Evolutionary conservation across 1,140 invertebrate genomes (phyloP), one percentile per base, ranked within the genome.

Genomic region (Apocrypta bakeri): DNA sequence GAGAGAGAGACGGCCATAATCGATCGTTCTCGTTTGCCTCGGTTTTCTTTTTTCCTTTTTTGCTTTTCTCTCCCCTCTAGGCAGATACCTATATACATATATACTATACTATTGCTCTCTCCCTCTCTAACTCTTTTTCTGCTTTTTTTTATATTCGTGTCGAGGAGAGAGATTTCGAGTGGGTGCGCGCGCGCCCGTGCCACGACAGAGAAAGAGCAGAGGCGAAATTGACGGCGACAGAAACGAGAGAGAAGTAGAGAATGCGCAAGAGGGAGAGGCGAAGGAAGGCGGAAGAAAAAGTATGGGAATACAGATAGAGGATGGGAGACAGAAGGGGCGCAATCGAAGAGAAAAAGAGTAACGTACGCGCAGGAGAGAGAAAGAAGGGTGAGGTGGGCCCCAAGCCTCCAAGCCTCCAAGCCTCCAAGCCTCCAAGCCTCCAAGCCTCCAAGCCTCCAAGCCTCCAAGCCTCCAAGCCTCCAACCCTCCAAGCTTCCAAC

Each of bases 161-260:
- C 42, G 78, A 79, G 66, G 42, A 79, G 78, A 79, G 78, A 79
- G 78, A 79, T 79, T 79, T 79, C 42, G 40, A 79, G 78, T 71
- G 66, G 42, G 40, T 79, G 66, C 66, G 74, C 56, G 56, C 29
- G 42, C 48, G 48, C 48, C 3, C 33, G 48, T 21, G 40, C 37
- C 66, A 17, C 42, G 42, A 42, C 33, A 72, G 21, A 71, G 69
- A 71, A 56, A 37, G 40, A 48, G 71, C 71, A 71, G 76, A 68
- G 25, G 74, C 74, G 31, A 61, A 79, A 79, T 79, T 61, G 68
- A 79, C 66, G 78, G 12, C 56, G 17, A 71, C 48, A 75, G 27
- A 42, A 29, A 75, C 29, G 21, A 33, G 9, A 37, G 17, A 37
- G 29, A 75, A 48, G 72, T 25, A 68, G 21, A 71, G 68, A 73